Conservation (phyloP, 2,888 invertebrate species). For the Clitarchus hookeri region DNA sequence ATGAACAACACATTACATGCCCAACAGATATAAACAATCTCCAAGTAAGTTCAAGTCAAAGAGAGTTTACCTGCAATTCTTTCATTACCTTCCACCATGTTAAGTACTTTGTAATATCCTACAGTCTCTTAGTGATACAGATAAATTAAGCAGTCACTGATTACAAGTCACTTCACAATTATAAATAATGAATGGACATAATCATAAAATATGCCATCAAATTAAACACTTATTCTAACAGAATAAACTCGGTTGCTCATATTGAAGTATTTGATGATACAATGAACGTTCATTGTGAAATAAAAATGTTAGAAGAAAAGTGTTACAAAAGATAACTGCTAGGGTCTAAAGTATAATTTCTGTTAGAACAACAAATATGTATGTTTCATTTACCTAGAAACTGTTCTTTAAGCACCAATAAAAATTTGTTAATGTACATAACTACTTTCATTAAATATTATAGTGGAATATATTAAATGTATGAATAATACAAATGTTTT, state of each 20-base stretch:
- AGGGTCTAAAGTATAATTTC: too few relatives aligned
- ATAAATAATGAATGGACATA: slow-evolving; percentile 7
- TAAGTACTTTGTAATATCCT: background rate
- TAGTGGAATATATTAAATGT: too few relatives aligned
- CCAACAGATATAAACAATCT: slow-evolving; percentile 27
- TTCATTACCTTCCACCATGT: background rate
- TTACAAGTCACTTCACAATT: background rate
- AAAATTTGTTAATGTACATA: too few relatives aligned
- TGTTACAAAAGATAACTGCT: too few relatives aligned
- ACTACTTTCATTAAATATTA: too few relatives aligned
- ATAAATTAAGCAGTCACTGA: background rate
- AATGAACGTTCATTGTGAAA: too few relatives aligned
- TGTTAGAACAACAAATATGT: too few relatives aligned
- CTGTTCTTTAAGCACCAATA: too few relatives aligned
- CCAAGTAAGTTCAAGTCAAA: slow-evolving; percentile 16
- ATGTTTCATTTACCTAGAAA: too few relatives aligned
- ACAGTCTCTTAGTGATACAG: background rate
- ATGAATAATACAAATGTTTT: too few relatives aligned
- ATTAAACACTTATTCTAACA: background rate
- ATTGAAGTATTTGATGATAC: background rate
- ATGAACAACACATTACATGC: background rate
- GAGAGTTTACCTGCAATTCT: slow-evolving; percentile 15
- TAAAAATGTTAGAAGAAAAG: too few relatives aligned
- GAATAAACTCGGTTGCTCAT: background rate
- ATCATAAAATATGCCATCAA: background rate